A percentile compares a stretch with the other conserved stretches of the same genome.
Evolutionary conservation across 1,140 invertebrate genomes (phyloP).

Genomic region (Caenorhabditis tropicalis): DNA sequence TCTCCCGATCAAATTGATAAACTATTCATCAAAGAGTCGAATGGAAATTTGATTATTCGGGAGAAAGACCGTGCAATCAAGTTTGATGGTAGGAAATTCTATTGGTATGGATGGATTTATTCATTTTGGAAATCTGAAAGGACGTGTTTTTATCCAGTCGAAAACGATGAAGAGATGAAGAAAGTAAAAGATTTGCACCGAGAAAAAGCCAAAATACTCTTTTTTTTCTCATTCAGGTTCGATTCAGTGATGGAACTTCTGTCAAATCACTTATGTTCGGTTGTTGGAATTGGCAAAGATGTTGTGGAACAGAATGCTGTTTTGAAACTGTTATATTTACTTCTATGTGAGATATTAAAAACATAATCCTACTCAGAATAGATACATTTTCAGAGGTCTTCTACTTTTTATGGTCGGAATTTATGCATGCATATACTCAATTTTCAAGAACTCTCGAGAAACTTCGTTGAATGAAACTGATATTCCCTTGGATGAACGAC

Average conservation of each 20-base stretch:
- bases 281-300: not conserved
- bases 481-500: not conserved
- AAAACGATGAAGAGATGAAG: not conserved
- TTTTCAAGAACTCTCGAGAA: not conserved
- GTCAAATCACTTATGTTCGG: not conserved
- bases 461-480: not conserved
- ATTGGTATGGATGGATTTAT: not conserved
- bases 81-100: not conserved
- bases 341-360: not conserved
- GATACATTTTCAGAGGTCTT: not conserved
- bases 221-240: not conserved
- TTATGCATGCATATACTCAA: not conserved
- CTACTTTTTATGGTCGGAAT: not conserved
- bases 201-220: not conserved
- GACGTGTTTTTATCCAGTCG: not conserved
- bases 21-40: not conserved
- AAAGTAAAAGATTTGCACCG: not conserved
- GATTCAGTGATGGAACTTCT: not conserved
- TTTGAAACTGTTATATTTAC: not conserved
- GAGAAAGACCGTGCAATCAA: not conserved
- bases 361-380: not conserved
- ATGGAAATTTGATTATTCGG: not conserved
- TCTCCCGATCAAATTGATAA: not conserved
- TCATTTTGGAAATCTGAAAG: not conserved
- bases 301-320: conserved; percentile 9